Base-by-base conservation (phyloP, 2,113 vertebrate genomes). In the Podarcis raffonei region DNA sequence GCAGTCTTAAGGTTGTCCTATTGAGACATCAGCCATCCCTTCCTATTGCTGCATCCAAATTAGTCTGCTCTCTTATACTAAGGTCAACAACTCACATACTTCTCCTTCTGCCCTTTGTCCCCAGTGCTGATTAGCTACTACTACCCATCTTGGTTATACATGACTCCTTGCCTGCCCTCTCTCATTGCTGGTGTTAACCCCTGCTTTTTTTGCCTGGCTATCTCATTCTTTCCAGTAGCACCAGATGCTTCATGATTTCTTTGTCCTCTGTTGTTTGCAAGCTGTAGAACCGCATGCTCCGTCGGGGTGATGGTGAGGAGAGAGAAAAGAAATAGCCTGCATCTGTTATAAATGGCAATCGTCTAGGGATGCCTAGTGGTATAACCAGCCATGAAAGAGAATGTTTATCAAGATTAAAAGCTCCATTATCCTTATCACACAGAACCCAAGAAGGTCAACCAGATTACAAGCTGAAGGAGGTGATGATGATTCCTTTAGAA, bases 371-470 rank as follows among this genome's bases (percentile, higher is more conserved):
- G 39, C 39, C 48, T 84, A 72, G 66, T 84, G 68, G 42, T 13
- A 72, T 78, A 90, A 69, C 42, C 23, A 83, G 92, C 84, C 83
- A 89, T 68, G 6, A 89, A 95, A 84, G 71, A 66, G 27, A 92
- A 87, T 90, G 0, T 88, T 72, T 92, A 87, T 82, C 81, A 25
- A 27, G 11, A 76, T 90, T 83, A 89, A 53, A 87, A 92, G 68
- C 66, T 88, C 80, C 23, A 72, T 89, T 92, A 81, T 86, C 90
- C 87, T 92, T 53, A 72, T 87, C 69, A 22, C 77, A 88, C n/a
- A 22, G 59, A 91, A 86, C 48, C 53, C 81, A 39, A 90, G 81
- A 23, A 78, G 92, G 76, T 39, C 65, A 87, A 35, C 62, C 42
- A 69, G 76, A 87, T 80, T 71, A 57, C 22, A 80, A 39, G 27